A percentile compares a stretch with the other conserved stretches of the same genome.
These are phyloP conservation scores for Ferdinandea cuprea DNA, from an alignment of 2,888 invertebrate species.

Conservation along the genomic window DNA sequence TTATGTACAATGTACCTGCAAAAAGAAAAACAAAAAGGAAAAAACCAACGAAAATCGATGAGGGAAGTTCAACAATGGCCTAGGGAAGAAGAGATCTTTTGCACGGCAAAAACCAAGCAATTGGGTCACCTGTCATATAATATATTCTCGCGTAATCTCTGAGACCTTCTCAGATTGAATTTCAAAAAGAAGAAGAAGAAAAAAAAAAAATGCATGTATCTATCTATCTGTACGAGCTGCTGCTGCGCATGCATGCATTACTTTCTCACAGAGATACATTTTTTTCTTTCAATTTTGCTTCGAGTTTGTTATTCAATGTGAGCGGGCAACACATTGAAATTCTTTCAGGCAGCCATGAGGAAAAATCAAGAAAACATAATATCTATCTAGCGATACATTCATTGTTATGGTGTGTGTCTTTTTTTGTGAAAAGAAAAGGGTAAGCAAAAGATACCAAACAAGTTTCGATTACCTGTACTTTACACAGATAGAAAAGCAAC, in stretches of 20 bases:
- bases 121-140: conserved; percentile 73
- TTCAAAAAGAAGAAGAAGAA: conserved; percentile 44
- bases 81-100: conserved; percentile 56
- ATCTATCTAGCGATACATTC: conserved; percentile 51
- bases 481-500: background rate
- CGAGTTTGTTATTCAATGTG: conserved; percentile 62
- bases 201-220: background rate
- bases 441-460: conserved; percentile 60
- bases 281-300: conserved; percentile 21
- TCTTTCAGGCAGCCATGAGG: conserved; percentile 51
- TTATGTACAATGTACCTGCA: no score
- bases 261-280: conserved; percentile 71
- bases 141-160: conserved; percentile 70
- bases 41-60: background rate
- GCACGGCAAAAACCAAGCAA: conserved; percentile 37
- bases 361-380: conserved; percentile 27
- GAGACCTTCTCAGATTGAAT: conserved; percentile 72
- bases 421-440: conserved; percentile 50
- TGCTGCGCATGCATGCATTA: conserved; percentile 72
- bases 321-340: conserved; percentile 47
- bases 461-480: conserved; percentile 71
- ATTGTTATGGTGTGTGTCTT: conserved; percentile 32
- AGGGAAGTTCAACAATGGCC: conserved; percentile 56
- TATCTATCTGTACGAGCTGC: conserved; percentile 24
- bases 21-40: conserved; percentile 18